Percentiles rank a stretch among this genome's conserved stretches.
Evolutionary conservation across 2,888 invertebrate species (phyloP).

Genomic region (Caenorhabditis wallacei): DNA sequence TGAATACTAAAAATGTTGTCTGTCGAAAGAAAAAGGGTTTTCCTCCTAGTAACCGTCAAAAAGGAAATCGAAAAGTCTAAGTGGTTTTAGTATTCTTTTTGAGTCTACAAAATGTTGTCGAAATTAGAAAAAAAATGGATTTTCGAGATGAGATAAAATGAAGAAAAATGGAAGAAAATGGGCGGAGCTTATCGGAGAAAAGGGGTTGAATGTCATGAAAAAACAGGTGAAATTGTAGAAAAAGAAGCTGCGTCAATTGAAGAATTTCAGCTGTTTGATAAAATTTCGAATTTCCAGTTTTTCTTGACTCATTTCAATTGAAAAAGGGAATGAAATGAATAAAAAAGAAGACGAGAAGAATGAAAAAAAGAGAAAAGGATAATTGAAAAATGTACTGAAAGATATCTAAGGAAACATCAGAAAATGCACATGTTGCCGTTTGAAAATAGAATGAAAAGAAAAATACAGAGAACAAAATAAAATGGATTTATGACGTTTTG

Average conservation of each 20-base stretch:
- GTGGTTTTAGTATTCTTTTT: not conserved
- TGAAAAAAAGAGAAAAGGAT: conserved; percentile 22
- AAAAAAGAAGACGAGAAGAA: conserved; percentile 1
- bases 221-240: conserved; percentile 11
- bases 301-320: conserved; percentile 15
- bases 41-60: conserved; percentile 6
- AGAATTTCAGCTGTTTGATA: conserved; percentile 11
- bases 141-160: not conserved
- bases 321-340: not conserved
- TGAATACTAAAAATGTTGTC: not conserved
- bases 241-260: conserved; percentile 21
- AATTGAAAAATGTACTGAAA: conserved; percentile 32
- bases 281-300: not conserved
- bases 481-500: conserved; percentile 6
- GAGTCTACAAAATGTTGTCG: not conserved
- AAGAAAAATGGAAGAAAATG: not conserved
- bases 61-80: not conserved
- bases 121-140: not conserved
- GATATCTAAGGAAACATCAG: conserved; percentile 51
- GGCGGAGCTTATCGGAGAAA: not conserved
- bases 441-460: conserved; percentile 4
- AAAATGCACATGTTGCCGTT: conserved; percentile 22
- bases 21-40: not conserved
- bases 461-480: conserved; percentile 15
- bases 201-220: conserved; percentile 1